Percentiles rank a stretch among this genome's conserved stretches.
These are phyloP conservation scores for Oryzaephilus surinamensis DNA, from an alignment of 1,140 invertebrate genomes.

Conservation along the genomic window DNA sequence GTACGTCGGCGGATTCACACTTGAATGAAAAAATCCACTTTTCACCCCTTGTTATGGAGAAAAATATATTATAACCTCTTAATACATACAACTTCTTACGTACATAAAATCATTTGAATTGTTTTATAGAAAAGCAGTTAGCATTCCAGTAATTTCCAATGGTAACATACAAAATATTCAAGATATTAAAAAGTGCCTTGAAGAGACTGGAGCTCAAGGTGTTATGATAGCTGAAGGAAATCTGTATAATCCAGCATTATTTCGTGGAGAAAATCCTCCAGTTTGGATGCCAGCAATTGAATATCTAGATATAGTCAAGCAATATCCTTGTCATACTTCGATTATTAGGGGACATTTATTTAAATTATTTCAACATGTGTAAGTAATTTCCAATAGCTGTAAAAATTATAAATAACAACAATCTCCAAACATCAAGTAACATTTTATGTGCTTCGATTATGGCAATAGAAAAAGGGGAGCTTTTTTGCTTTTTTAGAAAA, in stretches of 20 bases:
- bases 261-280: slow-evolving; percentile 61
- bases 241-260: slow-evolving; percentile 89
- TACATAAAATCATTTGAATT: not conserved
- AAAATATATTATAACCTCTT: not conserved
- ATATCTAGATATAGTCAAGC: slow-evolving; percentile 75
- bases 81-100: not conserved
- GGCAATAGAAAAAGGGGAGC: too few relatives aligned
- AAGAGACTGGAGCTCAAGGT: slow-evolving; percentile 77
- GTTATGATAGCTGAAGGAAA: slow-evolving; percentile 91
- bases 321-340: slow-evolving; percentile 81
- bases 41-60: too few relatives aligned
- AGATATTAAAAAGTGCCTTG: slow-evolving; percentile 79
- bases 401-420: not conserved
- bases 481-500: too few relatives aligned
- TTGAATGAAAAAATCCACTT: too few relatives aligned
- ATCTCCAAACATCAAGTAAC: too few relatives aligned
- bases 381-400: slow-evolving; percentile 35
- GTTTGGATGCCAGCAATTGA: slow-evolving; percentile 84
- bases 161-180: slow-evolving; percentile 91
- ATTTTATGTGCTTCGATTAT: too few relatives aligned
- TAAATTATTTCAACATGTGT: slow-evolving; percentile 94
- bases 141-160: slow-evolving; percentile 93
- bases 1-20: too few relatives aligned
- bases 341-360: slow-evolving; percentile 92
- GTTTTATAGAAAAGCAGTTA: slow-evolving; percentile 60